Evolutionary conservation across 2,113 vertebrate species (phyloP).

Genomic region (Pantherophis guttatus): DNA sequence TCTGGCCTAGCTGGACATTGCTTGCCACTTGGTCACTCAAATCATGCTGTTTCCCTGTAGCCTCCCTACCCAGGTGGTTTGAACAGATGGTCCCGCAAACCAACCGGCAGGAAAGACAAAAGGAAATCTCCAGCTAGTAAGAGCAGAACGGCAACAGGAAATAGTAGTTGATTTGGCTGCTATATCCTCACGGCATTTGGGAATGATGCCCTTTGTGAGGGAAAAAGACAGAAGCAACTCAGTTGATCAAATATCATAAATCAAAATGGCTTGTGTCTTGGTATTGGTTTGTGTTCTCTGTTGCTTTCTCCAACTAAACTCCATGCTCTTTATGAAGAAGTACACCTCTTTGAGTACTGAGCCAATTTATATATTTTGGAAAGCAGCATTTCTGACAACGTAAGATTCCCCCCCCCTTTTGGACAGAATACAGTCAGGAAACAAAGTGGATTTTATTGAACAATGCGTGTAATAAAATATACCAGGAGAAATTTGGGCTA

Average conservation of each 20-base stretch:
- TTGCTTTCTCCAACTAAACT: neutral
- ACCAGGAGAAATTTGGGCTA: conserved; percentile 16
- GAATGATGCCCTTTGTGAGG: neutral
- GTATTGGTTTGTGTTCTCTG: neutral
- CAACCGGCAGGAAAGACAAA: neutral
- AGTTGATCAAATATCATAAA: neutral
- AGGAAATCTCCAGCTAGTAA: neutral
- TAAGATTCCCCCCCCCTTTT: neutral
- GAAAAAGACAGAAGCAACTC: neutral
- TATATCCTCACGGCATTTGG: neutral
- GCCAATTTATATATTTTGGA: neutral
- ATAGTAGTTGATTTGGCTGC: neutral
- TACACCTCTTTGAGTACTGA: neutral
- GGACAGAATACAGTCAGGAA: neutral
- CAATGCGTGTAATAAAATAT: conserved; percentile 12
- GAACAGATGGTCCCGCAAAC: neutral
- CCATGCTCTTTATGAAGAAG: neutral
- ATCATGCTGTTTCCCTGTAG: neutral
- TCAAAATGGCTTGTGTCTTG: neutral
- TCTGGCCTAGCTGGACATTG: neutral
- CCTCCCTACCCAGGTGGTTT: neutral
- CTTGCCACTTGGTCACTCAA: neutral
- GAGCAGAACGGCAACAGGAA: neutral
- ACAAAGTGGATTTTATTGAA: conserved; percentile 17
- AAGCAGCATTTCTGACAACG: neutral